phyloP scores from a whole-genome alignment of 2,888 invertebrate species.

The Archips crataeganus region DNA sequence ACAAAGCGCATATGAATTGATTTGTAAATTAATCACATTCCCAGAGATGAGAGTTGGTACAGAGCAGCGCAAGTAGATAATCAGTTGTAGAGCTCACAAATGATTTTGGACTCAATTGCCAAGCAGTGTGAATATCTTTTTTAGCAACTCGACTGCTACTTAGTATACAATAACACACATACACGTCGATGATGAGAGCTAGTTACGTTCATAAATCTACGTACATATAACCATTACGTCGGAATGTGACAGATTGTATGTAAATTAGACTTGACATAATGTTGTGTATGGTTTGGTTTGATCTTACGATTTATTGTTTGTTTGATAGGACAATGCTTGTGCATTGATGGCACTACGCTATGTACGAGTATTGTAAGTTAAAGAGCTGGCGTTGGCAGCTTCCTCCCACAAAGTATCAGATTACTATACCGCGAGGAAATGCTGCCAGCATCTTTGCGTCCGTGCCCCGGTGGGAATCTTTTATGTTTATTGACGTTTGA shows the following conservation, averaged over 20 bases:
- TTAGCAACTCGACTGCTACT: too few species aligned
- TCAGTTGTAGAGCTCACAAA: too few species aligned
- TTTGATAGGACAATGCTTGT: slow-evolving; percentile 13
- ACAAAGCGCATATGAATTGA: slow-evolving; percentile 23
- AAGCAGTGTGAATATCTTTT: too few species aligned
- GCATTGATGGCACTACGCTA: not conserved
- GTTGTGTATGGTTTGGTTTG: slow-evolving; percentile 16
- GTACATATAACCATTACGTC: slow-evolving; percentile 21
- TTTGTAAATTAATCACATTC: slow-evolving; percentile 36
- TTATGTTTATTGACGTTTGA: too few species aligned
- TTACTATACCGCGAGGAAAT: too few species aligned
- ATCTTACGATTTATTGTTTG: slow-evolving; percentile 17
- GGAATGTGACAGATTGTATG: slow-evolving; percentile 44
- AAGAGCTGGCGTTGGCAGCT: too few species aligned
- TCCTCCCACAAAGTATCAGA: too few species aligned
- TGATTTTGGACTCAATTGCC: too few species aligned
- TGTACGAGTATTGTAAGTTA: too few species aligned
- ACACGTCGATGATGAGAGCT: not conserved
- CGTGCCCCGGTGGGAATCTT: too few species aligned
- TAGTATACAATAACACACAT: not conserved
- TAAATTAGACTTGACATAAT: slow-evolving; percentile 39
- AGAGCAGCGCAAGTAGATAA: slow-evolving; percentile 11
- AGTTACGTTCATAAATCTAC: slow-evolving; percentile 3
- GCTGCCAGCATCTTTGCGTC: too few species aligned
- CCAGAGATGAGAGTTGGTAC: slow-evolving; percentile 14